Evolutionary conservation across 1,140 invertebrate genomes (phyloP), one percentile per base, ranked within the genome.

Genomic region (Zeugodacus cucurbitae): DNA sequence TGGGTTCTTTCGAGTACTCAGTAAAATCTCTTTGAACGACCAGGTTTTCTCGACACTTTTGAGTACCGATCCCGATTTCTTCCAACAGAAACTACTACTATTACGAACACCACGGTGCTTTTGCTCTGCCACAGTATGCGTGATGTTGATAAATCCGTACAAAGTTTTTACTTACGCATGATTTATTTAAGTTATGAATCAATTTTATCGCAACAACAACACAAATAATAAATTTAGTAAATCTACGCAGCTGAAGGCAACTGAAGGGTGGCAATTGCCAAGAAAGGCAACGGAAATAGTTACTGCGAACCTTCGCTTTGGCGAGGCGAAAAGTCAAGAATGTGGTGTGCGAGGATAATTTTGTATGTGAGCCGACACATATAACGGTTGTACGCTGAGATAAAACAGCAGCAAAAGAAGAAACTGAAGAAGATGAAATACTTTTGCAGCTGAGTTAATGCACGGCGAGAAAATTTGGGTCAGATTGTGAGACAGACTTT

Each of bases 131-230:
- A 26, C 17, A 67, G 82, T 88, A 41, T 88, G 64, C 54, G 62
- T 87, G 86, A 34, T 78, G 41, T 41, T 89, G 88, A 89, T 89
- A 89, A 87, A 87, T 87, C 48, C 88, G 48, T 59, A 87, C 86
- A 87, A 89, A 89, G 88, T 89, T 89, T 89, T 78, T 82, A 48
- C 86, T 78, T 57, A 34, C 88, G 14, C 67, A 87, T 89, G 88
- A 89, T 89, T 89, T 89, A 89, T 89, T 87, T 82, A 89, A 82
- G 88, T 89, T 89, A 87, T 89, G 88, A 89, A 89, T 89, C 88
- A 89, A 89, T 89, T 89, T 89, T 89, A 89, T 89, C 88, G 86
- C 88, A 58, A 78, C 86, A 70, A 86, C 67, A 89, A 78, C 57
- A 86, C 44, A n/a, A 88, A 86, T 54, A 86, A 88, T 1, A 87